A percentile compares a stretch with the other conserved stretches of the same genome.
Conservation (phyloP, 2,797 vertebrate genomes). For the Hirundo rustica region DNA sequence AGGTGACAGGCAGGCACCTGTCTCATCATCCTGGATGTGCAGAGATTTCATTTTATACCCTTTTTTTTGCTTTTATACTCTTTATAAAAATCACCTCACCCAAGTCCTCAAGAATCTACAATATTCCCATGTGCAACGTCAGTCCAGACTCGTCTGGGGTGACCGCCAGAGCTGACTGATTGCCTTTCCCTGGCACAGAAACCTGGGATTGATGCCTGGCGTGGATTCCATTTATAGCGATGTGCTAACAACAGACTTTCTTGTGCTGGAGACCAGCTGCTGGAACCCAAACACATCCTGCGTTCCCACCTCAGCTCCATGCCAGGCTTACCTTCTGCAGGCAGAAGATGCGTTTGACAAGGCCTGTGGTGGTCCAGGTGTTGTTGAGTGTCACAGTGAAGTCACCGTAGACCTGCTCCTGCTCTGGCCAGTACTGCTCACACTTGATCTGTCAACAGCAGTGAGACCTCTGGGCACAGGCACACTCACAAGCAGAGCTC, state of each 20-base stretch:
- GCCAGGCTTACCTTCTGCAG: conserved; percentile 50
- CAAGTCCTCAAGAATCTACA: neutral
- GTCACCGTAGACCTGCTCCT: conserved; percentile 11
- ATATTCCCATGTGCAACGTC: neutral
- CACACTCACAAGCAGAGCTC: neutral
- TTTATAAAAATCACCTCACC: neutral
- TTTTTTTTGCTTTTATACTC: neutral
- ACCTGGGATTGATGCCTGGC: neutral
- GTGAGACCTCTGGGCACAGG: rapidly evolving
- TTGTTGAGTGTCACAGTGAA: conserved; percentile 42
- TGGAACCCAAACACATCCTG: neutral
- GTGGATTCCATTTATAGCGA: neutral
- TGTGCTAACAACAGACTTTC: rapidly evolving
- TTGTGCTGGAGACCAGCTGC: neutral
- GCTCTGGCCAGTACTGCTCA: conserved; percentile 66
- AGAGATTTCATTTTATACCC: neutral
- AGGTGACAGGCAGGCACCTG: neutral
- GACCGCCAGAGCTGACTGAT: neutral
- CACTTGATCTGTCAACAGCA: conserved; percentile 61
- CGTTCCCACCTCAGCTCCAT: neutral
- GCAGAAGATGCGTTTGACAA: conserved; percentile 46
- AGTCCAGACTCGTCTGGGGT: neutral
- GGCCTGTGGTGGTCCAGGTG: neutral
- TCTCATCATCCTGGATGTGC: neutral
- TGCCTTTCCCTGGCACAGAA: neutral